Conservation (phyloP, 1,140 invertebrate genomes). For the Vollenhovia emeryi region DNA sequence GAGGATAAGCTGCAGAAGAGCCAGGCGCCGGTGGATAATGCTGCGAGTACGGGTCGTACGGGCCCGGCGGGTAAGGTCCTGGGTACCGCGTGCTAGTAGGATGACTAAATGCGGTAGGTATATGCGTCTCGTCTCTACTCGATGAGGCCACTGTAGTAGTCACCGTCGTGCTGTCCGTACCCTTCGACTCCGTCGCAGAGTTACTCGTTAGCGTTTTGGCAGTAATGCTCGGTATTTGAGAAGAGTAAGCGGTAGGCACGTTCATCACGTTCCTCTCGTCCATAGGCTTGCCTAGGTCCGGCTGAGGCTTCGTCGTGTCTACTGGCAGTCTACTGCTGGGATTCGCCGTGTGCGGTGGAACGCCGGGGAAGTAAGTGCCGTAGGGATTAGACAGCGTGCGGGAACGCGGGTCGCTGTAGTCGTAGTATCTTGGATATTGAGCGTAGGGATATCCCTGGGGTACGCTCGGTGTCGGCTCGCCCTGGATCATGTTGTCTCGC, state of each 20-base stretch:
- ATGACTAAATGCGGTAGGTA: conserved; percentile 82
- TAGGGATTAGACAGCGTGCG: conserved; percentile 80
- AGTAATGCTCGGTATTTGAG: conserved; percentile 65
- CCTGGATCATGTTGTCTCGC: conserved; percentile 66
- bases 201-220: conserved; percentile 67
- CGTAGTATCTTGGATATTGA: conserved; percentile 83
- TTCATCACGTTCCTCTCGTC: conserved; percentile 73
- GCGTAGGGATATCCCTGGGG: conserved; percentile 82
- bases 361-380: conserved; percentile 79
- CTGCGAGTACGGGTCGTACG: conserved; percentile 85
- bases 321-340: conserved; percentile 62
- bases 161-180: conserved; percentile 61
- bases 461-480: conserved; percentile 70
- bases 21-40: conserved; percentile 83
- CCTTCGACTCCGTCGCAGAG: conserved; percentile 64
- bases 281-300: conserved; percentile 74
- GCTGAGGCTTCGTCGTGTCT: conserved; percentile 66
- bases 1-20: conserved; percentile 82
- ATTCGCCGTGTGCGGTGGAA: conserved; percentile 74
- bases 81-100: conserved; percentile 84
- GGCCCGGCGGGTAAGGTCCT: conserved; percentile 85
- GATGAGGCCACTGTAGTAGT: conserved; percentile 52
- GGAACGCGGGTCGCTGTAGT: conserved; percentile 81
- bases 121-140: conserved; percentile 75
- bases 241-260: conserved; percentile 69